Evolutionary conservation across 2,888 invertebrate genomes (phyloP).

Genomic region (Agrochola macilenta): DNA sequence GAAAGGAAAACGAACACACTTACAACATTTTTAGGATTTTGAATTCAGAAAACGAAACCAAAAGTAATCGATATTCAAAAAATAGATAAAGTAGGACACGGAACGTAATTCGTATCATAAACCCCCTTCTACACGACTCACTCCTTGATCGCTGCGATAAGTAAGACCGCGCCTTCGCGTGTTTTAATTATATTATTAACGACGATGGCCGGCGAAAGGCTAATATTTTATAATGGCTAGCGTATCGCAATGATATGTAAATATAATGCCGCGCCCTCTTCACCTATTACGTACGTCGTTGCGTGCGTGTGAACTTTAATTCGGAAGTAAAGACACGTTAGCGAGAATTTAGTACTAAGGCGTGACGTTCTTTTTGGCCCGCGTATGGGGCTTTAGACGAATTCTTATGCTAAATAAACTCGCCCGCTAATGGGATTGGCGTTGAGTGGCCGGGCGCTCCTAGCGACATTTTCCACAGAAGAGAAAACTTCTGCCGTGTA

Average conservation of each 20-base stretch:
- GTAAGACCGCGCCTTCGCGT: constrained; percentile 88
- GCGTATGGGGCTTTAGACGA: constrained; percentile 71
- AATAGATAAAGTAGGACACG: constrained; percentile 52
- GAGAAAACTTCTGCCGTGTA: constrained; percentile 82
- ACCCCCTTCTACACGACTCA: constrained; percentile 71
- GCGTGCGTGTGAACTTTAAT: constrained; percentile 88
- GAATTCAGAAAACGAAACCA: constrained; percentile 11
- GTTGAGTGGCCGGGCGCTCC: constrained; percentile 71
- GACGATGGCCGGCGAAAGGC: constrained; percentile 86
- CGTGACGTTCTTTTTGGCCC: constrained; percentile 80
- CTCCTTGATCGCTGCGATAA: constrained; percentile 87
- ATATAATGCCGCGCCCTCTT: constrained; percentile 86
- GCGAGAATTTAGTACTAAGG: constrained; percentile 83
- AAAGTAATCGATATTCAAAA: constrained; percentile 25
- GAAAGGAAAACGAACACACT: background rate
- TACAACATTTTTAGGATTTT: background rate
- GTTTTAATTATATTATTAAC: constrained; percentile 91
- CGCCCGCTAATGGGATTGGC: constrained; percentile 75
- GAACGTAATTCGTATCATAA: constrained; percentile 49
- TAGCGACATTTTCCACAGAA: constrained; percentile 65
- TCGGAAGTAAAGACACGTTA: constrained; percentile 87
- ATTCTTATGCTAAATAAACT: constrained; percentile 80
- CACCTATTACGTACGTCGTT: constrained; percentile 81
- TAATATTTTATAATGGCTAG: constrained; percentile 89
- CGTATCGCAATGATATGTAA: constrained; percentile 90